Evolutionary conservation across 2,888 invertebrate genomes (phyloP), one percentile per base, ranked within the genome.

Genomic region (Philereme transversata): DNA sequence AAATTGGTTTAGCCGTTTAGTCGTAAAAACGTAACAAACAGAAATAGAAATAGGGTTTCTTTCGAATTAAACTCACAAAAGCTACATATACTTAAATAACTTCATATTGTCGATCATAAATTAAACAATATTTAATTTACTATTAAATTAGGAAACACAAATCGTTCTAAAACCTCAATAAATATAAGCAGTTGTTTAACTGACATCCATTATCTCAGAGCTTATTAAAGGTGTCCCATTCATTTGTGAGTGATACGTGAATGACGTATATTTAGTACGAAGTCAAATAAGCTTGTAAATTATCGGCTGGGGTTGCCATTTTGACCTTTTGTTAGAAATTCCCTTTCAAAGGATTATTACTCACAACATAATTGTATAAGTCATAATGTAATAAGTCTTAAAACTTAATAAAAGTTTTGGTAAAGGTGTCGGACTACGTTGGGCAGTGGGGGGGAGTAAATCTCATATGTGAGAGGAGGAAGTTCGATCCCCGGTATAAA

Each of bases 211-310:
- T 64, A 66, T 55, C 41, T 45, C 49, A 47, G 53, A 69, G 55
- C 45, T 57, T 54, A 62, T 65, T 65, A 65, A 57, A 62, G 55
- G 57, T 64, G 65, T 62, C 57, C 51, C 38, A 51, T 64, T 62
- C 34, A 51, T 60, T 60, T 59, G 44, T 63, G 66, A 64, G 51
- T 65, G 64, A 68, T 66, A 62, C 54, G 44, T 51, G 58, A 61
- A 50, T 49, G 54, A 62, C 59, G 56, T 59, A 59, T 62, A 58
- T 67, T 69, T 65, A 64, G 58, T 46, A 51, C 51, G 59, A 48
- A 46, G 59, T 62, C 57, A 62, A 53, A 52, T 41, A 22, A 22
- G 7, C 22, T 55, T 48, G 48, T 64, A 61, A 66, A 64, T 62
- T 56, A 57, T 46, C 35, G 46, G n/a, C 7, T 47, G 11, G 52